Evolutionary conservation across 2,888 invertebrate genomes (phyloP).

Genomic region (Tenthredo scrophulariae): DNA sequence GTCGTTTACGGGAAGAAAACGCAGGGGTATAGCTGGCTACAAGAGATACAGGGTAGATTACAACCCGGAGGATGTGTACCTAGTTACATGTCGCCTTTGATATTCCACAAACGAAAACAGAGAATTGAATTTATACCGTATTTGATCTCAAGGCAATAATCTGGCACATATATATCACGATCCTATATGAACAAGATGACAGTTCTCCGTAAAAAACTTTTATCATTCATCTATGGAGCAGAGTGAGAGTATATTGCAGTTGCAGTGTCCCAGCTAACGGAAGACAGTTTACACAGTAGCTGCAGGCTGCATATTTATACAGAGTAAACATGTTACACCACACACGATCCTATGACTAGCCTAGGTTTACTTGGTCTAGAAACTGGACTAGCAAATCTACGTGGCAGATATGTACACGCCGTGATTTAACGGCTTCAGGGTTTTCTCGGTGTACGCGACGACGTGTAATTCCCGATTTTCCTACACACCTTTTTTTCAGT

Average conservation of each 20-base stretch:
- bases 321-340: constrained; percentile 17
- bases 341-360: constrained; percentile 19
- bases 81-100: constrained; percentile 12
- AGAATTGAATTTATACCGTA: background rate
- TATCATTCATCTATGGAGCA: background rate
- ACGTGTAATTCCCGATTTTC: background rate
- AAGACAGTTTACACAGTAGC: constrained; percentile 29
- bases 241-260: background rate
- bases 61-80: background rate
- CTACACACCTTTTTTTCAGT: background rate
- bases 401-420: background rate
- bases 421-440: background rate
- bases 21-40: background rate
- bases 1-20: constrained; percentile 30
- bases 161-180: background rate
- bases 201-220: background rate
- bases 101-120: constrained; percentile 3
- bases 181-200: background rate
- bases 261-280: constrained; percentile 4
- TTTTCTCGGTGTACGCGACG: background rate
- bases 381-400: background rate
- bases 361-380: background rate
- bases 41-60: constrained; percentile 15
- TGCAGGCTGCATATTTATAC: constrained; percentile 10
- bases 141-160: background rate